Percentiles rank a stretch among this genome's conserved stretches.
These are phyloP conservation scores for Periphyllus acericola DNA, from an alignment of 2,888 invertebrate genomes.

Conservation along the genomic window DNA sequence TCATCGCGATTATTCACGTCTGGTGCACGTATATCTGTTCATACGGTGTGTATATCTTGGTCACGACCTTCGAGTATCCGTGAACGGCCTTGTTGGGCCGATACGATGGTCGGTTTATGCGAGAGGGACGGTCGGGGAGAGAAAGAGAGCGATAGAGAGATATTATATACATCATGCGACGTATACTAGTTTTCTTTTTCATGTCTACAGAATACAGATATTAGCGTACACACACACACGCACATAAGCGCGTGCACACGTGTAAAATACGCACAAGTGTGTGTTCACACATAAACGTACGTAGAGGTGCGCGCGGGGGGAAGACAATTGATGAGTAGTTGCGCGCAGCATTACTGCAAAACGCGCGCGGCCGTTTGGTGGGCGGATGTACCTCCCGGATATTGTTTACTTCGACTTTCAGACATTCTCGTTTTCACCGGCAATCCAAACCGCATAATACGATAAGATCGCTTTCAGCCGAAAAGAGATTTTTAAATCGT, in stretches of 20 bases:
- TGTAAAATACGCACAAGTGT: not conserved
- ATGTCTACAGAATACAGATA: conserved; percentile 37
- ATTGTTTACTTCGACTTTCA: conserved; percentile 56
- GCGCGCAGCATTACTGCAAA: conserved; percentile 1
- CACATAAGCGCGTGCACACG: not conserved
- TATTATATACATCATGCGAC: not conserved
- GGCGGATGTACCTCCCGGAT: conserved; percentile 57
- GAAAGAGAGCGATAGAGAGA: not conserved
- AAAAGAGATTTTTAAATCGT: conserved; percentile 21
- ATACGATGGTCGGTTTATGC: not conserved
- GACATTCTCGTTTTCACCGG: conserved; percentile 59
- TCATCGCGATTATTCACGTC: conserved; percentile 48
- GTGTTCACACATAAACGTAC: not conserved
- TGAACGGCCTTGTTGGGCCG: conserved; percentile 59
- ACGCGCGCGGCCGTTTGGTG: conserved; percentile 20
- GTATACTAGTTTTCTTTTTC: conserved; percentile 46
- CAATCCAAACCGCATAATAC: conserved; percentile 12
- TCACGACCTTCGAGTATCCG: conserved; percentile 61
- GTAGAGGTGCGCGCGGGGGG: not conserved
- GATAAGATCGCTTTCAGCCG: conserved; percentile 33
- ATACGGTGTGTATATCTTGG: conserved; percentile 34
- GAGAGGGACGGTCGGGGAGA: not conserved
- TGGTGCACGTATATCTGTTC: not conserved
- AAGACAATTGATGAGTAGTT: conserved; percentile 51
- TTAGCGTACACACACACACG: not conserved